phyloP scores from a whole-genome alignment of 2,888 invertebrate genomes.

The Cacoxenus indagator region DNA sequence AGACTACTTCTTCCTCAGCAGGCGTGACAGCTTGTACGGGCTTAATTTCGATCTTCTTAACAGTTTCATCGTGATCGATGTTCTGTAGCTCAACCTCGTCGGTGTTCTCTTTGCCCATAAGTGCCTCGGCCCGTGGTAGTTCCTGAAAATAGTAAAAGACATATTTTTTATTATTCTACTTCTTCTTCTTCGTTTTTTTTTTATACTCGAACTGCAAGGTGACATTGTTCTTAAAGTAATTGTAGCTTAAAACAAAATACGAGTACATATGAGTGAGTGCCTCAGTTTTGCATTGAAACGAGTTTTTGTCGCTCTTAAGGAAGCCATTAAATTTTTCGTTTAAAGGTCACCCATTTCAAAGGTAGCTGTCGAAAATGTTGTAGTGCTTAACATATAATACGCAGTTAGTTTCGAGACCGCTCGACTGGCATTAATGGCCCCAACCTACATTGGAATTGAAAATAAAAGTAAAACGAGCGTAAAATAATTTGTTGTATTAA shows the following conservation, averaged over 20 bases:
- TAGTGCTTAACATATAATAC: neutral
- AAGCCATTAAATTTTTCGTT: neutral
- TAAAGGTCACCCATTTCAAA: neutral
- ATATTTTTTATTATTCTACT: neutral
- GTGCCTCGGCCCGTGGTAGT: conserved; percentile 70
- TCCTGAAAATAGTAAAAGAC: conserved; percentile 56
- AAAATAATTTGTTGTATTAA: conserved; percentile 42
- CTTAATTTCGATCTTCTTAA: conserved; percentile 55
- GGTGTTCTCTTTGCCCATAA: conserved; percentile 69
- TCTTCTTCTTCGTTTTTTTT: neutral
- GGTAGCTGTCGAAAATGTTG: neutral
- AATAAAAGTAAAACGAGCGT: conserved; percentile 57
- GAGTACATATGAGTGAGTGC: neutral
- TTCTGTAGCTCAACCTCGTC: conserved; percentile 65
- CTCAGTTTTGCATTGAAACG: neutral
- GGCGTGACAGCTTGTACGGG: conserved; percentile 37
- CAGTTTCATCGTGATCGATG: conserved; percentile 61
- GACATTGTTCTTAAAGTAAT: no score
- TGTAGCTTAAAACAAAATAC: no score
- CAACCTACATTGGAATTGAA: conserved; percentile 57
- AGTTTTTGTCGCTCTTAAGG: neutral
- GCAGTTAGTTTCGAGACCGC: neutral
- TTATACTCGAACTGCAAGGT: no score
- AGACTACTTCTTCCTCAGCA: conserved; percentile 57
- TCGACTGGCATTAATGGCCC: conserved; percentile 55